These are phyloP conservation scores for Panulirus ornatus DNA, from an alignment of 1,140 invertebrate species.

Conservation along the genomic window DNA sequence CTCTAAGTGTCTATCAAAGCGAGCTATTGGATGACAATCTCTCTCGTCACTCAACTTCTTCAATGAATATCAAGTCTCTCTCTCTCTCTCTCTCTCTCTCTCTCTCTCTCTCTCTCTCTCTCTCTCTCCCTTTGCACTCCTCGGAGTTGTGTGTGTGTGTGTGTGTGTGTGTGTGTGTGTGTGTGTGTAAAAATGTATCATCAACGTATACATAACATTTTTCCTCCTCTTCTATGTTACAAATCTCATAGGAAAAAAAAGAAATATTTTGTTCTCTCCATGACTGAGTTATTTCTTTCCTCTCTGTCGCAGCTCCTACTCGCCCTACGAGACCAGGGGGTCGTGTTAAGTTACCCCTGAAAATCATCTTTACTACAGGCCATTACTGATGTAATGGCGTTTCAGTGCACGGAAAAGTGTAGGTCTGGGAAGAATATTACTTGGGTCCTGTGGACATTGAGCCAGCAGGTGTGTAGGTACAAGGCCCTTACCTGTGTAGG, in stretches of 20 bases:
- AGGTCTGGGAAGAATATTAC: too few relatives aligned
- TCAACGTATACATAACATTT: not conserved
- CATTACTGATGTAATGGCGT: too few relatives aligned
- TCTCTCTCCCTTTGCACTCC: too few relatives aligned
- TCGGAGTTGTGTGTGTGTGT: too few relatives aligned
- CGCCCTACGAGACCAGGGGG: not conserved
- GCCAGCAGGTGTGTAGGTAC: too few relatives aligned
- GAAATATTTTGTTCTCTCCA: not conserved
- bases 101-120: conserved; percentile 29
- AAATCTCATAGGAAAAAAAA: not conserved
- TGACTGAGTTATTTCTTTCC: not conserved
- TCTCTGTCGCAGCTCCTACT: not conserved
- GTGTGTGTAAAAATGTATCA: too few relatives aligned
- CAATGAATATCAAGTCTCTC: too few relatives aligned
- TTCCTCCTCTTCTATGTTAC: not conserved
- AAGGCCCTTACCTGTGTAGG: too few relatives aligned
- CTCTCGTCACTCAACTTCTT: not conserved
- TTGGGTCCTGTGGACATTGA: too few relatives aligned
- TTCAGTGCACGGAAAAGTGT: too few relatives aligned
- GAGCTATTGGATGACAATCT: not conserved
- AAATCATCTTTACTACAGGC: not conserved
- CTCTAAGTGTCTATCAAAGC: not conserved
- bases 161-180: too few relatives aligned
- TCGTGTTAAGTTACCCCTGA: not conserved
- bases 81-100: conserved; percentile 29